Percentiles rank a stretch among this genome's conserved stretches.
Evolutionary conservation across 2,888 invertebrate species (phyloP).

Genomic region (Lasioglossum malachurum): DNA sequence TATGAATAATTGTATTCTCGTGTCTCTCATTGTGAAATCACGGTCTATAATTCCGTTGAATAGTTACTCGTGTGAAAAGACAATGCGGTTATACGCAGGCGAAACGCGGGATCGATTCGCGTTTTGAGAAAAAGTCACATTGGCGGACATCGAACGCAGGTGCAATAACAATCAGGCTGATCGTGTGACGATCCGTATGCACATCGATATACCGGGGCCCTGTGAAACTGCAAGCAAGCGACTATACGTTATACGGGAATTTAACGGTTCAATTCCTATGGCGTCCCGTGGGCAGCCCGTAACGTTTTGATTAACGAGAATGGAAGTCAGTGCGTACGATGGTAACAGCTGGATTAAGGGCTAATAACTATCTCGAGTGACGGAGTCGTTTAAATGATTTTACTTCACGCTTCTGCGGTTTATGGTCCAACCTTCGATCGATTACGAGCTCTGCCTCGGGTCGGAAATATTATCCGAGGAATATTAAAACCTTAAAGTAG

Average conservation of each 20-base stretch:
- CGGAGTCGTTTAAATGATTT: conserved; percentile 58
- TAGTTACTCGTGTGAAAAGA: not conserved
- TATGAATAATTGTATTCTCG: not conserved
- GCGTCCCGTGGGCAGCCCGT: conserved; percentile 57
- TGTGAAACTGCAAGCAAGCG: conserved; percentile 41
- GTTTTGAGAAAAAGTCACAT: conserved; percentile 16
- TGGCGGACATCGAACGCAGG: conserved; percentile 24
- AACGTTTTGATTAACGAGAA: conserved; percentile 71
- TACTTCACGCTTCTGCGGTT: conserved; percentile 57
- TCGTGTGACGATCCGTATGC: conserved; percentile 34
- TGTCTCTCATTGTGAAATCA: not conserved
- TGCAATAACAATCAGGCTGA: conserved; percentile 53
- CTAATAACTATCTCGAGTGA: conserved; percentile 61
- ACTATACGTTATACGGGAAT: conserved; percentile 58
- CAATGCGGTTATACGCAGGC: not conserved
- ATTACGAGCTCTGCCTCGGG: not conserved
- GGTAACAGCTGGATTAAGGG: conserved; percentile 68
- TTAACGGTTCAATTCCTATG: conserved; percentile 62
- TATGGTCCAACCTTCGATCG: conserved; percentile 42
- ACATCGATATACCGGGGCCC: conserved; percentile 35
- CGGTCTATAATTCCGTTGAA: not conserved
- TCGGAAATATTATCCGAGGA: not conserved
- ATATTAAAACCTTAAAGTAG: not conserved
- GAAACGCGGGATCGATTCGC: not conserved
- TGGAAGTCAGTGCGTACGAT: conserved; percentile 59